Evolutionary conservation across 2,113 vertebrate genomes (phyloP).

Genomic region (Alethe diademata): DNA sequence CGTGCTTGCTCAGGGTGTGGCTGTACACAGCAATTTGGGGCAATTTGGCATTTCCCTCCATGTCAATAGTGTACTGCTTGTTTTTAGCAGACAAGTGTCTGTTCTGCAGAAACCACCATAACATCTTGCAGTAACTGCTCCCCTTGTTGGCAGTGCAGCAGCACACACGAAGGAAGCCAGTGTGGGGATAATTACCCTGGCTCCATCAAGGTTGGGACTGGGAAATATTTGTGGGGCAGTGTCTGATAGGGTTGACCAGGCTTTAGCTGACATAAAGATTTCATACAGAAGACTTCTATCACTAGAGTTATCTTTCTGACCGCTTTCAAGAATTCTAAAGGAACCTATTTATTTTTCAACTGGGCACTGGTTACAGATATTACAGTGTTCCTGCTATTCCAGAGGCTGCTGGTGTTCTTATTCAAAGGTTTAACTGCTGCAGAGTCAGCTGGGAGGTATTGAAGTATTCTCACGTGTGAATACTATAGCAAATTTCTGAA

Average conservation of each 20-base stretch:
- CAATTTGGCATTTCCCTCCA: slow-evolving; percentile 8
- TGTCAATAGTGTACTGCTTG: slow-evolving; percentile 32
- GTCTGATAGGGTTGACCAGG: not conserved
- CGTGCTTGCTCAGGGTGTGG: not conserved
- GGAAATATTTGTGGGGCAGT: not conserved
- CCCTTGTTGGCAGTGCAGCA: slow-evolving; percentile 22
- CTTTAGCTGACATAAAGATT: slow-evolving; percentile 15
- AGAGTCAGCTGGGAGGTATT: not conserved
- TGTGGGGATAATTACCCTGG: slow-evolving; percentile 19
- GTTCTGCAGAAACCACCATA: slow-evolving; percentile 1
- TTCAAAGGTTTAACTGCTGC: not conserved
- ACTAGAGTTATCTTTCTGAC: slow-evolving; percentile 6
- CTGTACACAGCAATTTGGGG: not conserved
- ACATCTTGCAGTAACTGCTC: slow-evolving; percentile 23
- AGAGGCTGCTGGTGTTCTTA: not conserved
- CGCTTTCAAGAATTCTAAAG: not conserved
- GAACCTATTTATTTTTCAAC: not conserved
- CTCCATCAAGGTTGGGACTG: not conserved
- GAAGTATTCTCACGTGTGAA: not conserved
- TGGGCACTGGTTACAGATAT: not conserved
- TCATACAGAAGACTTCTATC: not conserved
- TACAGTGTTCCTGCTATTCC: not conserved
- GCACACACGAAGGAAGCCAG: not conserved
- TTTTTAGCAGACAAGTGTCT: slow-evolving; percentile 45
- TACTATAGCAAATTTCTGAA: not conserved